A percentile compares a stretch with the other conserved stretches of the same genome.
Conservation (phyloP, 2,113 vertebrate genomes). For the Etia nguti region DNA sequence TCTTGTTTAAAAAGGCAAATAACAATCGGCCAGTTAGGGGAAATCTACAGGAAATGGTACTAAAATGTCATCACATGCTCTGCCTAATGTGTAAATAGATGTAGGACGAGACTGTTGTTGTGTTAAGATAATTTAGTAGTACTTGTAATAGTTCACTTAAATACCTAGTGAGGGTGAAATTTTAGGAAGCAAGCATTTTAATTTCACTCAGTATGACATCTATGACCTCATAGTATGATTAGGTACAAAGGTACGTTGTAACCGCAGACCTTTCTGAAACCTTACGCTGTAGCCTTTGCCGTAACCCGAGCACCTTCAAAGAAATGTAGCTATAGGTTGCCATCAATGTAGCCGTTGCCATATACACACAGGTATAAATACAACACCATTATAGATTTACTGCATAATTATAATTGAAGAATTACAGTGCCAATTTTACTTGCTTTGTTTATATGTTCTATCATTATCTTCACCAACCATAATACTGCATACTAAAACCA, state of each 20-base stretch:
- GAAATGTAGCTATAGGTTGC: background rate
- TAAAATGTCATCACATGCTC: background rate
- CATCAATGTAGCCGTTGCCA: background rate
- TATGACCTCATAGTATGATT: background rate
- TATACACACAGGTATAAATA: background rate
- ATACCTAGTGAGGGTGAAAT: background rate
- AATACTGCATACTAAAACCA: background rate
- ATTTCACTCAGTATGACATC: background rate
- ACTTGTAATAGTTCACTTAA: background rate
- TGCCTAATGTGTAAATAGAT: background rate
- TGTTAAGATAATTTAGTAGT: background rate
- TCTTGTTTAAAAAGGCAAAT: slow-evolving; percentile 28
- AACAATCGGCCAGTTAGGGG: background rate
- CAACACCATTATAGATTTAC: background rate
- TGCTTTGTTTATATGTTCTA: background rate
- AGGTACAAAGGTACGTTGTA: background rate
- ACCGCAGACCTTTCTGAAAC: background rate
- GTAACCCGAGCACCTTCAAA: background rate
- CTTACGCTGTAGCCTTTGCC: background rate
- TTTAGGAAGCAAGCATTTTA: background rate
- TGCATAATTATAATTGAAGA: background rate
- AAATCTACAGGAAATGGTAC: slow-evolving; percentile 8
- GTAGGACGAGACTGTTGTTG: background rate
- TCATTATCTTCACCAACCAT: background rate
- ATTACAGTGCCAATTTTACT: background rate